phyloP scores from a whole-genome alignment of 1,140 invertebrate species.

The Drosophila arawakana region DNA sequence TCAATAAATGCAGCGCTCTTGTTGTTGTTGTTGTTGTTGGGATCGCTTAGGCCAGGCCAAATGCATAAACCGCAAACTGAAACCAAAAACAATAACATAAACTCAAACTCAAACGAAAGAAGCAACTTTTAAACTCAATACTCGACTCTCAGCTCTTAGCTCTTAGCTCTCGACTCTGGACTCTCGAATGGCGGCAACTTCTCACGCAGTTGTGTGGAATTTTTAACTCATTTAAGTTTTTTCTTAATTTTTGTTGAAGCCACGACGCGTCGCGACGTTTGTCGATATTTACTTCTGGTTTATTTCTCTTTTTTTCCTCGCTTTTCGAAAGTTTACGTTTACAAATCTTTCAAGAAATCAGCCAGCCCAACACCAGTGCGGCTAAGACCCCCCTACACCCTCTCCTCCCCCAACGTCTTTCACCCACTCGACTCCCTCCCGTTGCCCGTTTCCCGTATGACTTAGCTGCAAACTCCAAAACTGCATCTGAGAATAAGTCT shows the following conservation, averaged over 20 bases:
- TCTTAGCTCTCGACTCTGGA: conserved; percentile 9
- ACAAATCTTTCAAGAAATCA: conserved; percentile 80
- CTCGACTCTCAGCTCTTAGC: background rate
- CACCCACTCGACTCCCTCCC: conserved; percentile 57
- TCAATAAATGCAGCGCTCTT: conserved; percentile 68
- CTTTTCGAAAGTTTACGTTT: conserved; percentile 77
- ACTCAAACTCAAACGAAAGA: background rate
- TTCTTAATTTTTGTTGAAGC: conserved; percentile 70
- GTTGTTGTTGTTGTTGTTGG: conserved; percentile 9
- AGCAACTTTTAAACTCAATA: conserved; percentile 7
- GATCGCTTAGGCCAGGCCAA: conserved; percentile 21
- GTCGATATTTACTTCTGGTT: conserved; percentile 78
- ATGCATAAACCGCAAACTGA: conserved; percentile 41
- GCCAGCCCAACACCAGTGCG: conserved; percentile 27
- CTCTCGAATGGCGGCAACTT: conserved; percentile 63
- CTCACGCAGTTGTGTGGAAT: conserved; percentile 80
- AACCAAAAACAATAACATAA: conserved; percentile 19
- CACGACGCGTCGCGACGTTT: conserved; percentile 48
- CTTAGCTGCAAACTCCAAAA: conserved; percentile 1
- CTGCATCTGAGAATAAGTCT: background rate
- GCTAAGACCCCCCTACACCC: conserved; percentile 6
- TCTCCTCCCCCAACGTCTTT: conserved; percentile 50
- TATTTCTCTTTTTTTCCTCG: conserved; percentile 51
- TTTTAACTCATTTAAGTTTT: conserved; percentile 80
- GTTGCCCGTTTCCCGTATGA: background rate